Conservation (phyloP, 2,888 invertebrate genomes). For the Brachyptera risi region DNA sequence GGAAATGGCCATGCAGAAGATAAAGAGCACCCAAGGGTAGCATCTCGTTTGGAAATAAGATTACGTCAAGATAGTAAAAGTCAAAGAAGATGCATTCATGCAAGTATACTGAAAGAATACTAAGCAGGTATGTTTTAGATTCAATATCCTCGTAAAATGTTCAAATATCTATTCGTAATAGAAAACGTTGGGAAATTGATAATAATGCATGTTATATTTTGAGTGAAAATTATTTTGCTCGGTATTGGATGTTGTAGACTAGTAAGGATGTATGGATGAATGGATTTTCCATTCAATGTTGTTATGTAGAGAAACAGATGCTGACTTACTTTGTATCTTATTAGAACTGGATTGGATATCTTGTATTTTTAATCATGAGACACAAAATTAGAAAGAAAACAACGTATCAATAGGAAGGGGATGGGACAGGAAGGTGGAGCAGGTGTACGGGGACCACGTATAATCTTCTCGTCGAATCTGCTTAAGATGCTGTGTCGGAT, state of each 20-base stretch:
- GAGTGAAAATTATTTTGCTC: too few relatives aligned
- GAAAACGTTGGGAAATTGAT: too few relatives aligned
- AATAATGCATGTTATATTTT: too few relatives aligned
- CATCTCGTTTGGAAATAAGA: conserved; percentile 25
- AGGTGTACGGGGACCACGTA: conserved; percentile 23
- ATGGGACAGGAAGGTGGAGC: conserved; percentile 9
- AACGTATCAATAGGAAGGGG: too few relatives aligned
- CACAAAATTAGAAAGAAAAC: conserved; percentile 8
- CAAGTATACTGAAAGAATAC: conserved; percentile 1
- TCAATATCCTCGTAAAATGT: too few relatives aligned
- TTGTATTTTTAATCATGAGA: conserved; percentile 17
- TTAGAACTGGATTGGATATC: conserved; percentile 4
- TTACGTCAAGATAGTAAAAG: conserved; percentile 22
- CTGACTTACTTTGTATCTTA: too few relatives aligned
- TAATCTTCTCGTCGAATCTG: conserved; percentile 22
- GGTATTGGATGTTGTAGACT: too few relatives aligned
- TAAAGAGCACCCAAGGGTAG: conserved; percentile 27
- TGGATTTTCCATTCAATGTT: too few relatives aligned
- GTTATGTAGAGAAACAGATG: too few relatives aligned
- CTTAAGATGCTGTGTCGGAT: neutral
- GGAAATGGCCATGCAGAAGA: conserved; percentile 23
- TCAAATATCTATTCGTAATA: neutral
- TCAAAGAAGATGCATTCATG: conserved; percentile 18
- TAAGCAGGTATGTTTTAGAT: conserved; percentile 3
- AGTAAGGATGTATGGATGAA: too few relatives aligned